Evolutionary conservation across 2,888 invertebrate species (phyloP).

Genomic region (Formica aserva): DNA sequence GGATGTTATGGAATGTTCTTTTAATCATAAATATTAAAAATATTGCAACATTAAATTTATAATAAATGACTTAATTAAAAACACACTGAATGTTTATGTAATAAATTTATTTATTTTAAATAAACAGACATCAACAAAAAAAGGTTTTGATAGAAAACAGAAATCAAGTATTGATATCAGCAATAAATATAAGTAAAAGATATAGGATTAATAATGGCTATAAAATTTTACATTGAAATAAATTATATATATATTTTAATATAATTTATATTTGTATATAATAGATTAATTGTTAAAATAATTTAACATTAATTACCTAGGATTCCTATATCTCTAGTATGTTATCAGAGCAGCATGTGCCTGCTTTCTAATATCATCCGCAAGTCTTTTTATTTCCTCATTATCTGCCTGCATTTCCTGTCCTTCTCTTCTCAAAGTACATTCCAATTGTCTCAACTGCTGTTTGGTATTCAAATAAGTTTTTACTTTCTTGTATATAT

Average conservation of each 20-base stretch:
- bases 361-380: constrained; percentile 84
- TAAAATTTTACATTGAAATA: neutral
- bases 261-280: neutral
- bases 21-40: constrained; percentile 2
- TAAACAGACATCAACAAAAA: neutral
- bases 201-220: neutral
- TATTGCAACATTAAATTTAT: neutral
- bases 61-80: constrained; percentile 14
- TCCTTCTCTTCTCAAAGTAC: constrained; percentile 77
- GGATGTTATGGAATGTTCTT: neutral
- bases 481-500: constrained; percentile 81
- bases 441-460: constrained; percentile 80
- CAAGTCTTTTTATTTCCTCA: constrained; percentile 81
- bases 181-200: too few relatives aligned
- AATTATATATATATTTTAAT: neutral
- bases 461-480: constrained; percentile 82
- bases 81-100: neutral
- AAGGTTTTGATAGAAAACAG: neutral
- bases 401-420: constrained; percentile 78
- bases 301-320: neutral
- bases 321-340: constrained; percentile 4
- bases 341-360: constrained; percentile 82
- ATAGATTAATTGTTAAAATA: neutral
- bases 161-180: constrained; percentile 1
- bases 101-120: constrained; percentile 21